phyloP scores from a whole-genome alignment of 2,113 vertebrate genomes.

The Boleophthalmus pectinirostris region DNA sequence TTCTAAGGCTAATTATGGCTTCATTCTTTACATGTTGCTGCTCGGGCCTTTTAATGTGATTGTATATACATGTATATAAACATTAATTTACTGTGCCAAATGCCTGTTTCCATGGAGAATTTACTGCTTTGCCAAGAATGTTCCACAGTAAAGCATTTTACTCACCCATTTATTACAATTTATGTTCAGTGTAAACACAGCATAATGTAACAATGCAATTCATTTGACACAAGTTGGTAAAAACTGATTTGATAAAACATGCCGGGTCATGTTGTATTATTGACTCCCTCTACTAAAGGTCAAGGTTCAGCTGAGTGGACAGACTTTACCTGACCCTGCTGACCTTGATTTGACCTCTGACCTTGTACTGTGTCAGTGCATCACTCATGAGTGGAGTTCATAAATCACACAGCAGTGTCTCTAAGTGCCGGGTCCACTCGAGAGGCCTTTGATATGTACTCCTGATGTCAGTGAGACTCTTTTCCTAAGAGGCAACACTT shows the following conservation, averaged over 20 bases:
- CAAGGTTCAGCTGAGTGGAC: slow-evolving; percentile 32
- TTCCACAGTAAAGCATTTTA: no score
- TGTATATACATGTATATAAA: no score
- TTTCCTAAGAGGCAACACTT: not conserved
- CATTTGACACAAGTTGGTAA: no score
- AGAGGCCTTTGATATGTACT: not conserved
- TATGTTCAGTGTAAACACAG: no score
- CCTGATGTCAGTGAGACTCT: slow-evolving; percentile 5
- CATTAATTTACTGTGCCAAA: no score
- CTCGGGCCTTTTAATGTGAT: no score
- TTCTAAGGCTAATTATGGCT: no score
- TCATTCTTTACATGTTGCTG: no score
- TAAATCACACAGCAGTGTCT: slow-evolving; percentile 42
- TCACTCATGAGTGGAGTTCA: slow-evolving; percentile 43
- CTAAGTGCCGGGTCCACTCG: not conserved
- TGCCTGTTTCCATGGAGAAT: no score
- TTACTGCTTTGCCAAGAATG: no score
- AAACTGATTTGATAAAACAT: not conserved
- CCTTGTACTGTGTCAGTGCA: slow-evolving; percentile 19
- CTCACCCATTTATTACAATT: no score
- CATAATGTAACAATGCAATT: no score
- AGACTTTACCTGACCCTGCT: slow-evolving; percentile 40
- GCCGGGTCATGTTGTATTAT: slow-evolving; percentile 26
- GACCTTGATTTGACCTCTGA: slow-evolving; percentile 34
- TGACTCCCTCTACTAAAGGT: slow-evolving; percentile 28